Base-by-base conservation (phyloP, 2,113 vertebrate species). In the Brachyhypopomus occidentalis region DNA sequence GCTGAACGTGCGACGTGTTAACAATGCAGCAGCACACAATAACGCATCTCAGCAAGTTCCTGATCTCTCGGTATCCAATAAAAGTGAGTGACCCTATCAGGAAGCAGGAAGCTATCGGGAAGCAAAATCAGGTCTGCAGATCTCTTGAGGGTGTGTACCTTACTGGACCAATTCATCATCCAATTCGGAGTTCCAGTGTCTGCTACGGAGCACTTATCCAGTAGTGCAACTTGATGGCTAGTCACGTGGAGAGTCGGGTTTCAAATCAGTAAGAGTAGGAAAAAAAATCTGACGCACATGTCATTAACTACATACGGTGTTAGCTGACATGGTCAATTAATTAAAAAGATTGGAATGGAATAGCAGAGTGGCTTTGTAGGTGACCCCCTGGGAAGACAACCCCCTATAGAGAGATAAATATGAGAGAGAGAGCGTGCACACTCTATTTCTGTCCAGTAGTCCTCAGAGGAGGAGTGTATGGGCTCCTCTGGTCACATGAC, bases 381-480 rank as follows among this genome's bases (percentile, higher is more conserved):
- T 5, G 34, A 62, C 19, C 55, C 25, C 14, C 52, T 64, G 30
- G 78, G 60, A 74, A 66, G 71, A 80, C 60, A 66, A 38, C 59
- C 52, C 27, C 2, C 1, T 56, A 66, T 45, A 17, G 36, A 69
- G 34, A 71, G 67, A 71, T 19, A 36, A 36, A 55, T 62, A 17
- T 64, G 36, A 78, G 81, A 70, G 12, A 79, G 72, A 34, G 36
- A 70, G n/a, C 22, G 23, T 14, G 25, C n/a, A 7, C 8, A 76
- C 20, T 70, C 78, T 85, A 80, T 73, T 75, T 78, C 36, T 80
- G 78, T 66, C 41, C 27, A 19, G 59, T 4, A 36, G 25, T 55
- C 72, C 58, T 59, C 78, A 73, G 23, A 38, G 48, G 58, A 36
- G 12, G 16, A 71, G n/a, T 41, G 41, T 41, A 7, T 6, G 9